These are phyloP conservation scores for Iselma pallidipennis DNA, from an alignment of 2,888 invertebrate species.

Conservation along the genomic window DNA sequence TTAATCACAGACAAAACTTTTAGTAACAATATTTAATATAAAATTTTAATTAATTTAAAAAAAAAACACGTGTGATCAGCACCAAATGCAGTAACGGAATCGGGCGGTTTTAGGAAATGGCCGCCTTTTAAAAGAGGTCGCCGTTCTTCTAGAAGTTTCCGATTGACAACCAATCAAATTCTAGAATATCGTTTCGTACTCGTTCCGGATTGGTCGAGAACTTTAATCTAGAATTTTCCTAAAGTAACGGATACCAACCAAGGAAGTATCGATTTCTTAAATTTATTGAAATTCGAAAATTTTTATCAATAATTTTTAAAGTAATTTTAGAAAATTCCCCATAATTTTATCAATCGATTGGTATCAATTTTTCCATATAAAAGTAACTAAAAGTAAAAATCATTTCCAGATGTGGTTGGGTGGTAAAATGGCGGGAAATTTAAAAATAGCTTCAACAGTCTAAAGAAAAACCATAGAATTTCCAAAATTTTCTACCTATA, in stretches of 20 bases:
- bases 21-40: not conserved
- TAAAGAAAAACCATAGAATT: not conserved
- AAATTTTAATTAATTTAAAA: slow-evolving; percentile 33
- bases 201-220: slow-evolving; percentile 30
- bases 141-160: slow-evolving; percentile 52
- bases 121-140: slow-evolving; percentile 50
- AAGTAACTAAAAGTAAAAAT: not conserved
- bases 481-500: too few relatives aligned
- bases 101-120: slow-evolving; percentile 33
- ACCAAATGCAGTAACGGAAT: slow-evolving; percentile 45
- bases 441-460: not conserved
- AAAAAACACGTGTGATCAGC: slow-evolving; percentile 32
- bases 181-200: slow-evolving; percentile 10
- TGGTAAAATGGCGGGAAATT: not conserved
- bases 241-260: not conserved
- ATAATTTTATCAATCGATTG: not conserved
- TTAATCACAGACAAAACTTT: slow-evolving; percentile 48
- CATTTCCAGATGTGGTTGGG: not conserved
- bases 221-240: slow-evolving; percentile 12
- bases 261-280: not conserved
- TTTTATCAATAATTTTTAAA: not conserved
- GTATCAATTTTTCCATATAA: not conserved
- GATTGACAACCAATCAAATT: slow-evolving; percentile 41
- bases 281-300: not conserved
- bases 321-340: not conserved